Conservation (phyloP, 2,888 invertebrate genomes). For the Phrixothrix hirtus region DNA sequence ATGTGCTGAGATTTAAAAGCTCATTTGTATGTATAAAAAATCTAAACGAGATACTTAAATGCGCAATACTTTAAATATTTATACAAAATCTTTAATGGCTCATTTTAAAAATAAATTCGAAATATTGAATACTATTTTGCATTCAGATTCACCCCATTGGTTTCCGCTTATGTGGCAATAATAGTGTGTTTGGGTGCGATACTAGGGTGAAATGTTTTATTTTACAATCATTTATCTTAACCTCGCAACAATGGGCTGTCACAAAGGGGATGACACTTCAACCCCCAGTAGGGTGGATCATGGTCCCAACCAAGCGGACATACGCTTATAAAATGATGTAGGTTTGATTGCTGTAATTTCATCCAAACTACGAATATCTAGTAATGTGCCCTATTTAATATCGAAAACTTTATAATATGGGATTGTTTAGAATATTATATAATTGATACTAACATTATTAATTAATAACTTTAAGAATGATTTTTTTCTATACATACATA, state of each 20-base stretch:
- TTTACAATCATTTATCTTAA: slow-evolving; percentile 57
- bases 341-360: slow-evolving; percentile 8
- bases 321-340: slow-evolving; percentile 40
- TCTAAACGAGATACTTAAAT: background rate
- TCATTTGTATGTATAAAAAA: too few species aligned
- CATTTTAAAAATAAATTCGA: background rate
- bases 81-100: too few species aligned
- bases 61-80: too few species aligned
- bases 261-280: slow-evolving; percentile 54
- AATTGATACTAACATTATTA: too few species aligned
- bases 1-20: too few species aligned
- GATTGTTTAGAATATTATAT: too few species aligned
- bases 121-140: slow-evolving; percentile 26
- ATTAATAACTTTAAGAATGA: too few species aligned
- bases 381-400: too few species aligned
- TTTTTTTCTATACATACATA: too few species aligned
- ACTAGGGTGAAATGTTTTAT: slow-evolving; percentile 50
- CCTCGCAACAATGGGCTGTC: slow-evolving; percentile 56
- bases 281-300: slow-evolving; percentile 37
- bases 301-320: slow-evolving; percentile 30
- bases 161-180: slow-evolving; percentile 51
- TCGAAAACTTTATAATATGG: too few species aligned
- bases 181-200: slow-evolving; percentile 45
- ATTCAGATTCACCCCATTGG: slow-evolving; percentile 50
- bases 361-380: too few species aligned